A percentile compares a stretch with the other conserved stretches of the same genome.
phyloP scores from a whole-genome alignment of 2,113 vertebrate genomes.

The Oreotrochilus melanogaster region DNA sequence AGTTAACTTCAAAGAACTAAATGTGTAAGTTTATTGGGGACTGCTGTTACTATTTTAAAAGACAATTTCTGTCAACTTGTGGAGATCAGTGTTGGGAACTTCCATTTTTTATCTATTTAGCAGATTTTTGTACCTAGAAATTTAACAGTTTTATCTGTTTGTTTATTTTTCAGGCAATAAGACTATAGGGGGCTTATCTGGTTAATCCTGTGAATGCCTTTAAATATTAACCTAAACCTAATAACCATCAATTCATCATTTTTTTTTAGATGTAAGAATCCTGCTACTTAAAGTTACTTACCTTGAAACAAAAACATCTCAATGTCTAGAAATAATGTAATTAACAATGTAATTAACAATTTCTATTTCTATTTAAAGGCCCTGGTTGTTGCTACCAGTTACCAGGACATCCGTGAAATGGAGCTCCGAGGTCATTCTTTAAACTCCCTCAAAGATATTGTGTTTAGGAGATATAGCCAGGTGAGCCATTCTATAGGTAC shows the following conservation, averaged over 20 bases:
- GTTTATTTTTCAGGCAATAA: neutral
- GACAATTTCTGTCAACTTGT: neutral
- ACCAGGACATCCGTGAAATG: constrained; percentile 84
- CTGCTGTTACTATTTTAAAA: neutral
- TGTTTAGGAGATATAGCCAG: constrained; percentile 88
- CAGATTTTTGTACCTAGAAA: neutral
- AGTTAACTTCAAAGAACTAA: neutral
- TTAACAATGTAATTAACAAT: neutral
- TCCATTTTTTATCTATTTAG: neutral
- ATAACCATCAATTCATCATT: neutral
- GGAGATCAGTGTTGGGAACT: neutral
- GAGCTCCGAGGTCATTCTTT: constrained; percentile 88
- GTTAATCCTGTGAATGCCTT: neutral
- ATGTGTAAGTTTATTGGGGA: neutral
- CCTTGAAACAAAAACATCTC: neutral
- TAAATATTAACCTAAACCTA: neutral
- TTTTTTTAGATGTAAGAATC: neutral
- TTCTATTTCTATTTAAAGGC: constrained; percentile 81
- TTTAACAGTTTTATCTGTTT: neutral
- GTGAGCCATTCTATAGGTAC: constrained; percentile 51
- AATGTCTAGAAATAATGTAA: neutral
- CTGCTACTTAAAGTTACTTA: neutral
- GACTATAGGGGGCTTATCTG: neutral
- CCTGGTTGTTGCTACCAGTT: constrained; percentile 80
- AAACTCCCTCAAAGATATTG: constrained; percentile 86